phyloP scores from a whole-genome alignment of 2,888 invertebrate species.

The Ophion ventricosus region DNA sequence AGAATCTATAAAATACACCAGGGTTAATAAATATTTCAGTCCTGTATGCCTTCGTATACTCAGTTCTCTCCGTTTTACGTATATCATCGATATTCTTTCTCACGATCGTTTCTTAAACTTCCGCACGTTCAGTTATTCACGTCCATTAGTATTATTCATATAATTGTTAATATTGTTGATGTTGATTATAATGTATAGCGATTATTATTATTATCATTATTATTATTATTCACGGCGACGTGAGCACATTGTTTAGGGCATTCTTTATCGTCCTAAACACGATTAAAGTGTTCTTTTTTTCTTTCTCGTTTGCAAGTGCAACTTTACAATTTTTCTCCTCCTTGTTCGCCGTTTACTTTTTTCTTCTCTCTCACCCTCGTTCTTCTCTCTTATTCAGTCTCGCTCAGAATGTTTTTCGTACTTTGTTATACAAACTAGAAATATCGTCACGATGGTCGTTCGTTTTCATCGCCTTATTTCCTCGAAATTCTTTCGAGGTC shows the following conservation, averaged over 20 bases:
- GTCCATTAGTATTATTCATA: conserved; percentile 30
- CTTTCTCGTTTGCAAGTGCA: neutral
- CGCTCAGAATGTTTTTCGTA: neutral
- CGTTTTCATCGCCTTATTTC: neutral
- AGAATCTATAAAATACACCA: conserved; percentile 38
- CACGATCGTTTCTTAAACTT: conserved; percentile 12
- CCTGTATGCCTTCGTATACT: conserved; percentile 75
- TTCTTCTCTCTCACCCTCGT: neutral
- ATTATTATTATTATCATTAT: conserved; percentile 39
- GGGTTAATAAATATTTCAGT: conserved; percentile 73
- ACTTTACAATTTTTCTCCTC: conserved; percentile 17
- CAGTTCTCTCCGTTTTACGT: conserved; percentile 68
- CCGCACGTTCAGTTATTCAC: conserved; percentile 25
- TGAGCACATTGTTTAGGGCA: conserved; percentile 21
- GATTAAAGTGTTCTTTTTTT: conserved; percentile 12
- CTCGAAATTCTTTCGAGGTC: neutral
- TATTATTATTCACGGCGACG: conserved; percentile 25
- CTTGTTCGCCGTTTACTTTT: neutral
- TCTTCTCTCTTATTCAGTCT: neutral
- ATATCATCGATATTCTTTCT: conserved; percentile 57
- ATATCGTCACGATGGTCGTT: neutral
- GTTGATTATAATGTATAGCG: neutral
- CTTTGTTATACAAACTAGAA: neutral
- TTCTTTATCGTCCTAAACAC: conserved; percentile 40
- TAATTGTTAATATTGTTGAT: conserved; percentile 32